Evolutionary conservation across 2,888 invertebrate genomes (phyloP), one percentile per base, ranked within the genome.

Genomic region (Margaritifera margaritifera): DNA sequence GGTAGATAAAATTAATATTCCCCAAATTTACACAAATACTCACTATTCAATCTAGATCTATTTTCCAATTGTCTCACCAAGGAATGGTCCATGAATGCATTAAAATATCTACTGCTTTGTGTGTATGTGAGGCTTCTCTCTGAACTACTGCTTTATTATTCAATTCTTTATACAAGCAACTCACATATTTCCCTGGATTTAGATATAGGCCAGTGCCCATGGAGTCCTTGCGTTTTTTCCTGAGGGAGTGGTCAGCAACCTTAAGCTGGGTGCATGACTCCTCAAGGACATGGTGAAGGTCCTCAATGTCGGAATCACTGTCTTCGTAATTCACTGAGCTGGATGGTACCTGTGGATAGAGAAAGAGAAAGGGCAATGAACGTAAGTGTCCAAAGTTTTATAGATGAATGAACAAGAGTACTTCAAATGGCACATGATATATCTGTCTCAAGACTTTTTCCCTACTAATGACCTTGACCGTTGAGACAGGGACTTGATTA

Each of bases 281-380:
- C 61, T 93, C 92, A 64, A 94, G 90, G 53, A 94, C 90, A 81
- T 93, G 91, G 62, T 92, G 92, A 54, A 93, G 90, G 76, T 93
- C 93, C 78, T 94, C 94, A 53, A 92, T 88, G 83, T 94, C 94
- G 67, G 93, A 93, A 84, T 94, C 94, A 62, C 93, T 85, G 75
- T 86, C 86, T 55, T 85, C 84, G 64, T 69, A 75, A 57, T 74
- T 74, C 62, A 72, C 72, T 64, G 75, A 69, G 58, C 68, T 74
- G 20, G 78, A 80, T 31, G 75, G 68, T 6, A 76, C 68, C 78
- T 74, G 61, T 42, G 66, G 51, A 56, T 6, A 61, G 50, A 54
- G 31, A 63, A 42, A 61, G 6, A 59, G n/a, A 65, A 50, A 24
- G 19, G n/a, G 11, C 4, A 18, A 1, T 62, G 6, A 50, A 50